A percentile compares a stretch with the other conserved stretches of the same genome.
Evolutionary conservation across 2,888 invertebrate genomes (phyloP).

Genomic region (Ophion costatus): DNA sequence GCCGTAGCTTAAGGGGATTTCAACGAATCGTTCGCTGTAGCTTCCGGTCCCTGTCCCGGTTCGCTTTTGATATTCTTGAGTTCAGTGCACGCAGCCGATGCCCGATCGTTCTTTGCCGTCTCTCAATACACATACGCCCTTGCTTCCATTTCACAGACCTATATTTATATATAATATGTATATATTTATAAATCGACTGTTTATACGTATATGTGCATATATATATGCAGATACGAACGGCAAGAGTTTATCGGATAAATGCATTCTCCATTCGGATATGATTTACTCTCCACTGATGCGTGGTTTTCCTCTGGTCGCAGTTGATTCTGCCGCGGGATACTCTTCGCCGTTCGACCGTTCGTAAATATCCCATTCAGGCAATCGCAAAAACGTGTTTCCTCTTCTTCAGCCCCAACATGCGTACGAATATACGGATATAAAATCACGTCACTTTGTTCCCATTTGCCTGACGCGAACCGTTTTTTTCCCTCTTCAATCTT

Average conservation of each 20-base stretch:
- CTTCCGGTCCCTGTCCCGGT: neutral
- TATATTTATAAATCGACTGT: too few relatives aligned
- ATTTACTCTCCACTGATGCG: conserved; percentile 18
- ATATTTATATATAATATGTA: too few relatives aligned
- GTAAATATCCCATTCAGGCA: conserved; percentile 8
- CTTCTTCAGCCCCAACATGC: neutral
- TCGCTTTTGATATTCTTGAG: neutral
- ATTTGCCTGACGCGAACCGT: neutral
- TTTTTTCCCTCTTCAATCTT: neutral
- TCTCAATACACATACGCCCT: neutral
- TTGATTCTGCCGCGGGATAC: neutral
- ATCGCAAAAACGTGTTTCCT: neutral
- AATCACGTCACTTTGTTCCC: neutral
- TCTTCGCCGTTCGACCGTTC: conserved; percentile 23
- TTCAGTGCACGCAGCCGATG: neutral
- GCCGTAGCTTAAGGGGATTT: neutral
- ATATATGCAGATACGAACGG: neutral
- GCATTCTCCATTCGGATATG: conserved; percentile 46
- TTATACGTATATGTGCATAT: too few relatives aligned
- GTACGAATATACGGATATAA: neutral
- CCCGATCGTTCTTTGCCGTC: neutral
- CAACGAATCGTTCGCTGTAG: neutral
- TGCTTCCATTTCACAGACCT: too few relatives aligned
- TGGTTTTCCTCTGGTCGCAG: conserved; percentile 2
- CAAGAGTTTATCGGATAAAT: conserved; percentile 39